Percentiles rank a stretch among this genome's conserved stretches.
phyloP scores from a whole-genome alignment of 2,888 invertebrate genomes.

The Argyra leucocephala region DNA sequence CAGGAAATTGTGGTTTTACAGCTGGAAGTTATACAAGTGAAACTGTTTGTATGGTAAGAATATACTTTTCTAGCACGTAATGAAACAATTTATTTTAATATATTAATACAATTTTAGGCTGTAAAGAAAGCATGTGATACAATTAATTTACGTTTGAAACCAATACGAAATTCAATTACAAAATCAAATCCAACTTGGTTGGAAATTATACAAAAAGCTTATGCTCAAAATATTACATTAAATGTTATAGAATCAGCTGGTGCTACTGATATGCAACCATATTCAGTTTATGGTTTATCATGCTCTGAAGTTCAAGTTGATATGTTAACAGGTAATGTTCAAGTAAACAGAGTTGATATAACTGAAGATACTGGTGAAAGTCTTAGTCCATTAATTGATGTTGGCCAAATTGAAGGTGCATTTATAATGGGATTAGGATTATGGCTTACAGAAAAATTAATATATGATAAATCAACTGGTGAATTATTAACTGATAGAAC shows the following conservation, averaged over 20 bases:
- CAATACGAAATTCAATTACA: conserved; percentile 45
- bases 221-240: conserved; percentile 46
- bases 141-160: conserved; percentile 49
- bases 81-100: no score
- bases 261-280: conserved; percentile 44
- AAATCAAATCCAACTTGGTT: conserved; percentile 47
- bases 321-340: conserved; percentile 60
- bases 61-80: background rate
- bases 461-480: conserved; percentile 50
- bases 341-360: conserved; percentile 54
- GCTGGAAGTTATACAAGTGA: conserved; percentile 62
- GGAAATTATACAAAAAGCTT: conserved; percentile 46
- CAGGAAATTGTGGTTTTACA: conserved; percentile 53
- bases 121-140: conserved; percentile 52
- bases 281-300: conserved; percentile 52
- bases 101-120: conserved; percentile 30
- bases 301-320: conserved; percentile 62
- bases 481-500: conserved; percentile 58
- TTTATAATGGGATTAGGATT: conserved; percentile 62
- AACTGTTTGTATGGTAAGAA: conserved; percentile 45
- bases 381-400: conserved; percentile 56
- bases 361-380: conserved; percentile 59
- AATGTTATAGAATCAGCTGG: conserved; percentile 50
- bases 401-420: conserved; percentile 64
- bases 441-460: conserved; percentile 57